These are phyloP conservation scores for Sminthurides bifidus DNA, from an alignment of 1,140 invertebrate genomes.

Conservation along the genomic window DNA sequence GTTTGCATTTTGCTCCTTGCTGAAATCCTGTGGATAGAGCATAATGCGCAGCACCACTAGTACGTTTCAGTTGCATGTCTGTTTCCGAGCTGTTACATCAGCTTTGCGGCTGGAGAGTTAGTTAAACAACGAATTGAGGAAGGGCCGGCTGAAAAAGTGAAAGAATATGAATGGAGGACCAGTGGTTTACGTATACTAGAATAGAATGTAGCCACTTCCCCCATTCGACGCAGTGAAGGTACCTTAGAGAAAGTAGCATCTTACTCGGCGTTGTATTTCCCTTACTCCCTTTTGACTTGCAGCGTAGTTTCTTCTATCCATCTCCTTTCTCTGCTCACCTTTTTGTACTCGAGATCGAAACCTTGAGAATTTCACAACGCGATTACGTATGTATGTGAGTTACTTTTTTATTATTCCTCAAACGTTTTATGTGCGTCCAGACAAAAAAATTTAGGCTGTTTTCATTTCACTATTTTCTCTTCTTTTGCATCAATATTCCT, in stretches of 20 bases:
- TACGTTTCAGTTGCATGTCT: too few relatives aligned
- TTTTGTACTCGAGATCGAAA: slow-evolving; percentile 10
- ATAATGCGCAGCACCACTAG: too few relatives aligned
- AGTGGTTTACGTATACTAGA: too few relatives aligned
- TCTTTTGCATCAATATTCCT: slow-evolving; percentile 28
- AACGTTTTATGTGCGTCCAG: slow-evolving; percentile 30
- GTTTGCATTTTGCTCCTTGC: slow-evolving; percentile 30
- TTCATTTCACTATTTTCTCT: slow-evolving; percentile 27
- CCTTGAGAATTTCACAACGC: not conserved
- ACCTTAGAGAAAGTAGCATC: too few relatives aligned
- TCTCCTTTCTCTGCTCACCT: slow-evolving; percentile 12
- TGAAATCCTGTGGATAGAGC: too few relatives aligned
- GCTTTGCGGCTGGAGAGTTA: too few relatives aligned
- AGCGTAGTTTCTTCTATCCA: not conserved
- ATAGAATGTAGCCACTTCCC: too few relatives aligned
- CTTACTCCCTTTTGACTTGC: not conserved
- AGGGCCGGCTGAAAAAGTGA: too few relatives aligned
- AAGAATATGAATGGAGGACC: too few relatives aligned
- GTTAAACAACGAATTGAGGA: too few relatives aligned
- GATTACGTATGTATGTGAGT: slow-evolving; percentile 6
- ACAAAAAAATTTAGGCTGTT: slow-evolving; percentile 25
- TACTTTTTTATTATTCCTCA: slow-evolving; percentile 32
- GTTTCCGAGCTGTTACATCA: too few relatives aligned
- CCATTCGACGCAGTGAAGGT: too few relatives aligned
- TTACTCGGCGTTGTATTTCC: not conserved